phyloP scores from a whole-genome alignment of 2,797 vertebrate species.

The Pitangus sulphuratus region DNA sequence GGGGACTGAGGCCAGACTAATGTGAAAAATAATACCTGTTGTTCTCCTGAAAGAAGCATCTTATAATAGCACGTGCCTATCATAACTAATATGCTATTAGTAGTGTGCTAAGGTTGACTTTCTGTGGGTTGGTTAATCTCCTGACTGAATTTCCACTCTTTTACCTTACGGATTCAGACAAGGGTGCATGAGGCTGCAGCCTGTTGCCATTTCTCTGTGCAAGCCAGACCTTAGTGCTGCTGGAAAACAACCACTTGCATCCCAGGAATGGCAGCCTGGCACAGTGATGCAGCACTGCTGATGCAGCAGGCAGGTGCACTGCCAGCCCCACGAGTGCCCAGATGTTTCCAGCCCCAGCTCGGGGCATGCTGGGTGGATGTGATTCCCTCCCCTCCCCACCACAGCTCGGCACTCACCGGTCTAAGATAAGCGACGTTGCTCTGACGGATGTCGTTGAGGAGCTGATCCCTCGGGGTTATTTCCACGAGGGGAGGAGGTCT shows the following conservation, averaged over 20 bases:
- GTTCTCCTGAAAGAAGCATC: background rate
- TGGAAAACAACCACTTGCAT: background rate
- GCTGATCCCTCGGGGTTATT: conserved; percentile 88
- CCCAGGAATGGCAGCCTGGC: background rate
- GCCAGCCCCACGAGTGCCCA: background rate
- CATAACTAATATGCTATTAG: fast-evolving
- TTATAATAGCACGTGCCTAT: fast-evolving
- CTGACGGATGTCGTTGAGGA: conserved; percentile 90
- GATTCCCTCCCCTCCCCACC: background rate
- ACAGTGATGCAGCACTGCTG: fast-evolving
- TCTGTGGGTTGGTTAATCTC: background rate
- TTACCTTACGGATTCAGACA: fast-evolving
- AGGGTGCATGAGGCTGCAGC: background rate
- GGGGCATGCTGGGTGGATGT: fast-evolving
- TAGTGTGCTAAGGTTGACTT: fast-evolving
- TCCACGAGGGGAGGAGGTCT: conserved; percentile 88
- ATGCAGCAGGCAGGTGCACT: fast-evolving
- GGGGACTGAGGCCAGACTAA: background rate
- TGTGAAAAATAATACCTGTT: background rate
- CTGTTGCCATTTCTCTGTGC: background rate
- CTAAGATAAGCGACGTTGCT: conserved; percentile 95
- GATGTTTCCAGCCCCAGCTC: fast-evolving
- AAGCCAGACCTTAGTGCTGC: background rate
- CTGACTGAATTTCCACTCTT: background rate
- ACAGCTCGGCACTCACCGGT: conserved; percentile 80